These are phyloP conservation scores for Porites lobata DNA, from an alignment of 92 coral and sea anemone species.

Conservation along the genomic window DNA sequence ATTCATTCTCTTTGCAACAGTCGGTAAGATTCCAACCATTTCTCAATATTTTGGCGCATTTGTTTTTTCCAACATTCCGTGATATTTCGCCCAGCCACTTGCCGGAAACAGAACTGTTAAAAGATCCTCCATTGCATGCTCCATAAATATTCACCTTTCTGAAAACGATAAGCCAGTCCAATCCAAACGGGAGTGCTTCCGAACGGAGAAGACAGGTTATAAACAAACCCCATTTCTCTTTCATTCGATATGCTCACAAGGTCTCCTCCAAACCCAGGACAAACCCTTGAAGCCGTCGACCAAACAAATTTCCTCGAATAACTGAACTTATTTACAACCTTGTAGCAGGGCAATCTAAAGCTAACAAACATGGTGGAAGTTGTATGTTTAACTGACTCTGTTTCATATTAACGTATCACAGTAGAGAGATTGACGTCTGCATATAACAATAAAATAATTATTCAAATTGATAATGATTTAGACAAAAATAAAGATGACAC, in stretches of 20 bases:
- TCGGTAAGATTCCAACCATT: conserved; percentile 13
- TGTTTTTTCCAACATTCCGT: background rate
- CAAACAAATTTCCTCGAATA: background rate
- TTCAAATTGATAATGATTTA: too few species aligned
- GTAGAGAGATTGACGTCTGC: too few species aligned
- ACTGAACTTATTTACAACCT: background rate
- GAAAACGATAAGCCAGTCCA: conserved; percentile 36
- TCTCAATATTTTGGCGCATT: background rate
- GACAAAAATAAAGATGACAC: too few species aligned
- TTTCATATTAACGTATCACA: too few species aligned
- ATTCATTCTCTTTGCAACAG: conserved; percentile 40
- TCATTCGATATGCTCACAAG: background rate
- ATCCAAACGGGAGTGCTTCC: conserved; percentile 22
- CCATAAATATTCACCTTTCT: conserved; percentile 47
- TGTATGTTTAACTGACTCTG: too few species aligned
- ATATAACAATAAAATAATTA: too few species aligned
- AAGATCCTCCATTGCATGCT: conserved; percentile 46
- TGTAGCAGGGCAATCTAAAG: background rate
- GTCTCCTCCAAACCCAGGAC: background rate
- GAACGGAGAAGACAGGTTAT: background rate
- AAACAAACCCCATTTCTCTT: background rate
- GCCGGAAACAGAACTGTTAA: conserved; percentile 25
- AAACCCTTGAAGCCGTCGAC: background rate
- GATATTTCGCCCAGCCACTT: conserved; percentile 38
- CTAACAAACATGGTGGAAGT: background rate